Evolutionary conservation across 2,888 invertebrate species (phyloP), one percentile per base, ranked within the genome.

Genomic region (Megalurothrips usitatus): DNA sequence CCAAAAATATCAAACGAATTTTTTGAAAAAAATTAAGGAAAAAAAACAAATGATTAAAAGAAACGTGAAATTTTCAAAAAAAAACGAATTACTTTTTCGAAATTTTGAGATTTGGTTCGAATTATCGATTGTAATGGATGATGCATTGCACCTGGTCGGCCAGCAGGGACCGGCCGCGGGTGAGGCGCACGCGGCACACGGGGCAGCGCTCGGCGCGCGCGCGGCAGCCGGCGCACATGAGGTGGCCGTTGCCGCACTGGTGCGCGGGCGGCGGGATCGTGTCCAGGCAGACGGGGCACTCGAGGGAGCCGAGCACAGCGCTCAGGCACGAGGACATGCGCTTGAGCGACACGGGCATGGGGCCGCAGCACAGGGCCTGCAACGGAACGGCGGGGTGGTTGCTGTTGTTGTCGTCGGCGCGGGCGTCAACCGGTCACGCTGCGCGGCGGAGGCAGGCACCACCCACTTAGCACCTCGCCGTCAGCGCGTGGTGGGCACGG

Each of bases 71-170:
- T n/a, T n/a, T n/a, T n/a, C n/a, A n/a, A n/a, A n/a, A n/a, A n/a
- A n/a, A n/a, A n/a, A n/a, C n/a, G n/a, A n/a, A n/a, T n/a, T n/a
- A n/a, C n/a, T n/a, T n/a, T n/a, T n/a, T n/a, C n/a, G n/a, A n/a
- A n/a, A n/a, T n/a, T n/a, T n/a, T n/a, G n/a, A n/a, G n/a, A n/a
- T n/a, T n/a, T n/a, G n/a, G n/a, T n/a, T n/a, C n/a, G n/a, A n/a
- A n/a, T n/a, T n/a, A n/a, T n/a, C n/a, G n/a, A n/a, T n/a, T n/a
- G n/a, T n/a, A n/a, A n/a, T n/a, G n/a, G n/a, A n/a, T n/a, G n/a
- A n/a, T n/a, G n/a, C n/a, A n/a, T n/a, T n/a, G n/a, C 84, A 87
- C 89, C 85, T 90, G 89, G 85, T 90, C 90, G 49, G 90, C 89
- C 81, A 90, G 86, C 81, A 90, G 86, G n/a, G 89, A 89, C 82